A percentile compares a stretch with the other conserved stretches of the same genome.
Conservation (phyloP, 2,797 vertebrate genomes). For the Poeciliopsis paucimaculata region DNA sequence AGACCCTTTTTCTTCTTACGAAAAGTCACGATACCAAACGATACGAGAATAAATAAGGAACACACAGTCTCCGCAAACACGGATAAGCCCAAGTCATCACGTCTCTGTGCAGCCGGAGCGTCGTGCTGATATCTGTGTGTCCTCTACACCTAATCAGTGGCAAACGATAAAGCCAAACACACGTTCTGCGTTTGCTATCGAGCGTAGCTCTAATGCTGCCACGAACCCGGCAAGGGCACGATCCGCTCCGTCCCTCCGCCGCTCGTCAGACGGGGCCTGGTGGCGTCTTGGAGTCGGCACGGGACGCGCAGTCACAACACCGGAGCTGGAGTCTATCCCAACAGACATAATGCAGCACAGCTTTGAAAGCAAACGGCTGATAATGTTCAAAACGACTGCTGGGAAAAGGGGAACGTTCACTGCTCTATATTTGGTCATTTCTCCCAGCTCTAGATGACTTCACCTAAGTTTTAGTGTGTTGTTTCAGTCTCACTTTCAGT, state of each 20-base stretch:
- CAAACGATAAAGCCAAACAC: conserved; percentile 55
- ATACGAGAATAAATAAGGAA: conserved; percentile 26
- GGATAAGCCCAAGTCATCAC: conserved; percentile 41
- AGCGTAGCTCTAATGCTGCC: conserved; percentile 42
- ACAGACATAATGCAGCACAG: conserved; percentile 75
- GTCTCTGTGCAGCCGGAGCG: conserved; percentile 18
- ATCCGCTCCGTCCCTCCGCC: conserved; percentile 47
- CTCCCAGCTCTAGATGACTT: conserved; percentile 51
- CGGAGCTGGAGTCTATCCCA: conserved; percentile 63
- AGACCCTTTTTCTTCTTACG: conserved; percentile 3
- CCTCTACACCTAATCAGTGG: conserved; percentile 43
- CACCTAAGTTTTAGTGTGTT: conserved; percentile 63
- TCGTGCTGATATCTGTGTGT: conserved; percentile 44
- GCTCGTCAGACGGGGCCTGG: conserved; percentile 59
- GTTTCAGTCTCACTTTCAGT: conserved; percentile 83
- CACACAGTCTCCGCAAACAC: conserved; percentile 36
- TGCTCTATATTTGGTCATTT: conserved; percentile 72
- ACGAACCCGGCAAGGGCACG: conserved; percentile 63
- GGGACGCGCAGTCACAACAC: conserved; percentile 75
- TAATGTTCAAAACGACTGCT: conserved; percentile 69
- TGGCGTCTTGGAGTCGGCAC: conserved; percentile 65
- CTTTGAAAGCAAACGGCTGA: conserved; percentile 75
- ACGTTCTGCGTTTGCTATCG: conserved; percentile 56
- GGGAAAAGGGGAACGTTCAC: conserved; percentile 47
- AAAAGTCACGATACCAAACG: conserved; percentile 17